Conservation (phyloP, 1,140 invertebrate species). For the Ostrea denselamellosa region DNA sequence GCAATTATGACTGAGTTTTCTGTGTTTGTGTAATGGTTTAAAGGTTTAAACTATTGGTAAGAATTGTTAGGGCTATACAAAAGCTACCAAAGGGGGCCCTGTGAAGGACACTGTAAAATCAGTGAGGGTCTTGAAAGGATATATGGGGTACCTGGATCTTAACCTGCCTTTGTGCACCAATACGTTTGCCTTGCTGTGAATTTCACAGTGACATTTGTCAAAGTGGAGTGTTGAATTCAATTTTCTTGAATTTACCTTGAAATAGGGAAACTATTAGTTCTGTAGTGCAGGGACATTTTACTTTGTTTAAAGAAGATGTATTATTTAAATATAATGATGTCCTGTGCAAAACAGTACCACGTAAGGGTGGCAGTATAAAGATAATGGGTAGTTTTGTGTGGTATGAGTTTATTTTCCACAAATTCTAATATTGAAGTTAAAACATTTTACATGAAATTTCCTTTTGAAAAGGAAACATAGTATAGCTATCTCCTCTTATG, state of each 20-base stretch:
- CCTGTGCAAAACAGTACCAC: too few species aligned
- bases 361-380: too few species aligned
- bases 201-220: not conserved
- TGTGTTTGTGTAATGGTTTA: constrained; percentile 35
- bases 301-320: too few species aligned
- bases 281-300: too few species aligned
- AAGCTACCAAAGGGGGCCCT: constrained; percentile 17
- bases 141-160: not conserved
- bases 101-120: not conserved
- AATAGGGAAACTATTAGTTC: not conserved
- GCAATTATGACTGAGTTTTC: constrained; percentile 31
- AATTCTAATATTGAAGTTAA: too few species aligned
- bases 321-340: too few species aligned
- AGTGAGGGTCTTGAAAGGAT: not conserved
- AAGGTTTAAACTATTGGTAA: constrained; percentile 36
- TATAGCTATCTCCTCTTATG: too few species aligned
- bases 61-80: constrained; percentile 24
- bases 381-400: too few species aligned
- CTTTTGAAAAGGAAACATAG: too few species aligned
- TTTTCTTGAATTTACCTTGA: not conserved
- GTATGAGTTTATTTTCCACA: too few species aligned
- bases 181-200: not conserved
- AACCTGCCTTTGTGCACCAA: not conserved
- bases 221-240: not conserved
- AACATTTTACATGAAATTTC: too few species aligned